These are phyloP conservation scores for Pseudorasbora parva DNA, from an alignment of 2,113 vertebrate species.

Conservation along the genomic window DNA sequence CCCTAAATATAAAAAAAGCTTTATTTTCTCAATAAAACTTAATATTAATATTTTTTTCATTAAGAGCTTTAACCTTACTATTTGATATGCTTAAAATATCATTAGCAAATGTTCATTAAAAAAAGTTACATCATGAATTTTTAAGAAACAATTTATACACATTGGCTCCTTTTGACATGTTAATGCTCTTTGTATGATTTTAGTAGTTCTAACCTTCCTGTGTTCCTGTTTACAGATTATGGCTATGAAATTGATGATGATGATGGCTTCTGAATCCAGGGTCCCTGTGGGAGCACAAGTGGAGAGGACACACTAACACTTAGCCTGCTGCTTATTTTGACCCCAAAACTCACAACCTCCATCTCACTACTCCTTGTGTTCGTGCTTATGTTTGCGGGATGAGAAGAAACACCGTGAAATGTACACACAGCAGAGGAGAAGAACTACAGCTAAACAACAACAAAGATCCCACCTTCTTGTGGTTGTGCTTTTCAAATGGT, in stretches of 20 bases:
- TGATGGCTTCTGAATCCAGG: constrained; percentile 75
- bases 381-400: background rate
- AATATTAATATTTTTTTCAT: too few relatives aligned
- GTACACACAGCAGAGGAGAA: background rate
- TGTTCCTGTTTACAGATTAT: constrained; percentile 79
- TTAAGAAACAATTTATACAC: background rate
- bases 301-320: background rate
- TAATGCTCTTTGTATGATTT: background rate
- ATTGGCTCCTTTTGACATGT: background rate
- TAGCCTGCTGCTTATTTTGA: constrained; percentile 5
- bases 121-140: background rate
- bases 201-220: background rate
- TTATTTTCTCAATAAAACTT: too few relatives aligned
- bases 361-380: background rate
- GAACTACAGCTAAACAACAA: background rate
- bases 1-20: background rate
- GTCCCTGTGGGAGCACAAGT: constrained; percentile 2
- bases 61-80: too few relatives aligned
- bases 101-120: background rate
- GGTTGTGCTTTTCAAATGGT: background rate
- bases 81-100: background rate
- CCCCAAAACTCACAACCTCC: background rate
- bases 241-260: constrained; percentile 89
- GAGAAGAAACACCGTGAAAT: background rate
- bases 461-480: background rate